Base-by-base conservation (phyloP, 1,140 invertebrate genomes). In the Cyclargus thomasi region DNA sequence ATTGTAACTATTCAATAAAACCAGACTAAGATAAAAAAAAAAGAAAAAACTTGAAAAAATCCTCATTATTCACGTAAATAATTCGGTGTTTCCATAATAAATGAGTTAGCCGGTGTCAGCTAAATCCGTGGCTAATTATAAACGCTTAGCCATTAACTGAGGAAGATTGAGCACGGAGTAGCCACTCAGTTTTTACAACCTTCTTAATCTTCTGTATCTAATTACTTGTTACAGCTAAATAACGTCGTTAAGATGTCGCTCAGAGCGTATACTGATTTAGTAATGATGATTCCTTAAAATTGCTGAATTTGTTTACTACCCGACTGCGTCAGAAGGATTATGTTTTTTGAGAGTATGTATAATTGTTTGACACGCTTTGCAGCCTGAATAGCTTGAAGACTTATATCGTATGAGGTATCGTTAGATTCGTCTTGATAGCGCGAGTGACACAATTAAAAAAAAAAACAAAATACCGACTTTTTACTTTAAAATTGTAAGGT, bases 151-250 rank as follows among this genome's bases (percentile, higher is more conserved):
- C 65, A 53, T 67, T 67, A 59, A 62, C 55, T 36, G 14, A 14
- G 35, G 55, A 57, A 67, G 63, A 65, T 69, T 69, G 35, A 65
- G n/a, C 63, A 39, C 63, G 53, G 64, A 64, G 47, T 29, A 64
- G 21, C 67, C 53, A 62, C 47, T 65, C 62, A 67, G 59, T 64
- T 67, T 71, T 68, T 64, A 70, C 62, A 39, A 53, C 63, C 66
- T 65, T 22, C 53, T 53, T 67, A 47, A 71, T 68, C 29, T 62
- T 39, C 35, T 64, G 53, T 47, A 53, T 23, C 23, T 67, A 67
- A 70, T 67, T 67, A 65, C 47, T 36, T 59, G 23, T 62, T 78
- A 73, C 67, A 85, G 36, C 39, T 47, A 47, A 47, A 47, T 47
- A 47, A 14, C 39, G 14, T 47, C 39, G 39, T 47, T 14, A 16